Evolutionary conservation across 23 tunicate genomes (phyloP).

Genomic region (Halocynthia roretzi): DNA sequence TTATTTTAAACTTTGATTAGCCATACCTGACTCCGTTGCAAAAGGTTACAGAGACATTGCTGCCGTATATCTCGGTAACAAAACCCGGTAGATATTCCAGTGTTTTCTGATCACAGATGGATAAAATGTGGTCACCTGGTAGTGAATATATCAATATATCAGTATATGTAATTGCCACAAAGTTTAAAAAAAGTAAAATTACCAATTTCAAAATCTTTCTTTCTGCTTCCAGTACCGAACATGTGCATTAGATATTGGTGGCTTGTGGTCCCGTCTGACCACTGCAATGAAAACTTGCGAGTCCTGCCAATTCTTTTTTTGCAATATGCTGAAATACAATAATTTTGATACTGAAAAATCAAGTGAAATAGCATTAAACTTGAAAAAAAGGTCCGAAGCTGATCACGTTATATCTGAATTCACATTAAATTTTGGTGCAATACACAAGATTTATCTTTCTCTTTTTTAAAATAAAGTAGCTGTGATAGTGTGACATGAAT

Average conservation of each 20-base stretch:
- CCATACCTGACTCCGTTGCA: conserved; percentile 53
- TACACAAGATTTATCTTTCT: no score
- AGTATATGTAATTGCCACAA: not conserved
- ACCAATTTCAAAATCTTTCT: conserved; percentile 46
- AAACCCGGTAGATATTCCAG: conserved; percentile 65
- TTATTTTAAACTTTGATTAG: not conserved
- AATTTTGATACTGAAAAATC: not conserved
- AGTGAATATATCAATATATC: not conserved
- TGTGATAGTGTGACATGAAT: not conserved
- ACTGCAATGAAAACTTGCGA: conserved; percentile 52
- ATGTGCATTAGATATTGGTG: conserved; percentile 60
- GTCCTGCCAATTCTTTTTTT: conserved; percentile 43
- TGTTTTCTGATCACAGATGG: conserved; percentile 29
- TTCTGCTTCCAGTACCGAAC: conserved; percentile 37
- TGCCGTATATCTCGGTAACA: conserved; percentile 20
- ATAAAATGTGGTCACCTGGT: conserved; percentile 63
- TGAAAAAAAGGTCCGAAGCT: not conserved
- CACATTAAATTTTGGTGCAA: not conserved
- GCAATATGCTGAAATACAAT: conserved; percentile 45
- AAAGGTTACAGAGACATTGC: conserved; percentile 25
- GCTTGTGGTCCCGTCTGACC: conserved; percentile 48
- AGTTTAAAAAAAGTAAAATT: not conserved
- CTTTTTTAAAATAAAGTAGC: not conserved
- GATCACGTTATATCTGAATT: not conserved
- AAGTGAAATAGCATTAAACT: not conserved